phyloP scores from a whole-genome alignment of 2,797 vertebrate genomes.

The Lemur catta region DNA sequence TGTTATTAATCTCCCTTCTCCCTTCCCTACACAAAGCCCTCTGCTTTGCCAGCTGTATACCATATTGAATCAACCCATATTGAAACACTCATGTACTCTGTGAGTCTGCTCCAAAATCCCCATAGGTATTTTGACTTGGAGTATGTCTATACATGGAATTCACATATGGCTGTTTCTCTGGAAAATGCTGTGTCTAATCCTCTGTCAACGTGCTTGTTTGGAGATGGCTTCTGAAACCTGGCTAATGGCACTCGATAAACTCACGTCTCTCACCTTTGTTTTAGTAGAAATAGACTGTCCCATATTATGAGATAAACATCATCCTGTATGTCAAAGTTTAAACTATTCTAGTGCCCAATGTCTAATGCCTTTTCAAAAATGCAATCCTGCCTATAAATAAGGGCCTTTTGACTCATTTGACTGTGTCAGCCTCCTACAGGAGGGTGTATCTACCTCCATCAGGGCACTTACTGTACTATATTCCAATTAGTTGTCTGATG shows the following conservation, averaged over 20 bases:
- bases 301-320: not conserved
- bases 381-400: not conserved
- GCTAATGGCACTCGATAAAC: not conserved
- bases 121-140: conserved; percentile 57
- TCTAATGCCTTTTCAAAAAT: conserved; percentile 4
- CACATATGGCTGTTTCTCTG: not conserved
- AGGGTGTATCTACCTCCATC: not conserved
- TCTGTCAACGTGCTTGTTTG: not conserved
- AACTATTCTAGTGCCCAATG: not conserved
- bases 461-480: not conserved
- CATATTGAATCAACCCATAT: conserved; percentile 64
- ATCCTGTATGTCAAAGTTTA: not conserved
- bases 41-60: conserved; percentile 57
- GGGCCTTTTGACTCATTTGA: not conserved
- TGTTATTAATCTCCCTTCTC: conserved; percentile 22
- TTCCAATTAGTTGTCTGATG: not conserved
- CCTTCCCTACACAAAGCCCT: not conserved
- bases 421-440: not conserved
- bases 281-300: not conserved
- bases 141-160: conserved; percentile 13
- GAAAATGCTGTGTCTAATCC: not conserved
- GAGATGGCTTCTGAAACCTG: not conserved
- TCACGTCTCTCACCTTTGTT: not conserved
- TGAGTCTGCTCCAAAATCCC: conserved; percentile 41
- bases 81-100: conserved; percentile 39